Evolutionary conservation across 2,888 invertebrate genomes (phyloP).

Genomic region (Drosophila melanosoma): DNA sequence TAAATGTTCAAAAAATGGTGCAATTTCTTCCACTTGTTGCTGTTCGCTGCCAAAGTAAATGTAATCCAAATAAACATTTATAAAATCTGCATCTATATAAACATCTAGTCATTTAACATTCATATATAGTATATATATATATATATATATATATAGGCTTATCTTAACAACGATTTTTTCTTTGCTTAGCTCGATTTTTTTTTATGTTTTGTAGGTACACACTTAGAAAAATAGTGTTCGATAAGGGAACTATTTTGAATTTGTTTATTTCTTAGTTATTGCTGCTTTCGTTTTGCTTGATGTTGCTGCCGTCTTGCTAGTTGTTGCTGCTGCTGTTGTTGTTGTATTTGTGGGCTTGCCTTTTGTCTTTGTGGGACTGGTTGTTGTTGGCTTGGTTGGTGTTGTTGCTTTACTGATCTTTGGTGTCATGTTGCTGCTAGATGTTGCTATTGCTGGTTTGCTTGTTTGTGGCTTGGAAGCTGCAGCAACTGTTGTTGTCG

Average conservation of each 20-base stretch:
- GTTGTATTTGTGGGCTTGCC: constrained; percentile 35
- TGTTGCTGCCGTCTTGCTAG: constrained; percentile 26
- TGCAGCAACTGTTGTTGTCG: constrained; percentile 16
- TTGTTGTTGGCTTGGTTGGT: constrained; percentile 35
- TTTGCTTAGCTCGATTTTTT: constrained; percentile 47
- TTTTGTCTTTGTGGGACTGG: constrained; percentile 54
- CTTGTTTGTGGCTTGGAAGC: constrained; percentile 28
- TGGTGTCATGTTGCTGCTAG: constrained; percentile 43
- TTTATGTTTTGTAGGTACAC: constrained; percentile 47
- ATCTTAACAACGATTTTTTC: constrained; percentile 13
- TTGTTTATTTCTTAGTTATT: constrained; percentile 57
- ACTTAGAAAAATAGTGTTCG: constrained; percentile 70
- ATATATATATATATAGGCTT: constrained; percentile 20
- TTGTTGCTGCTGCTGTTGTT: constrained; percentile 34
- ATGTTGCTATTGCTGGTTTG: constrained; percentile 27
- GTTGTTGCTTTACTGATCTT: constrained; percentile 34
- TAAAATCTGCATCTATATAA: constrained; percentile 51
- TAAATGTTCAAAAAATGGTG: constrained; percentile 39
- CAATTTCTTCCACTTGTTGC: constrained; percentile 14
- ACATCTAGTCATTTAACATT: constrained; percentile 44
- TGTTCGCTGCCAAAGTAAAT: constrained; percentile 41
- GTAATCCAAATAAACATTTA: constrained; percentile 48
- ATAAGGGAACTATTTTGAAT: constrained; percentile 35
- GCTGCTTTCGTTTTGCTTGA: constrained; percentile 59
- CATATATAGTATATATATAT: constrained; percentile 19